Conservation (phyloP, 2,888 invertebrate species). For the Caenorhabditis sp. region DNA sequence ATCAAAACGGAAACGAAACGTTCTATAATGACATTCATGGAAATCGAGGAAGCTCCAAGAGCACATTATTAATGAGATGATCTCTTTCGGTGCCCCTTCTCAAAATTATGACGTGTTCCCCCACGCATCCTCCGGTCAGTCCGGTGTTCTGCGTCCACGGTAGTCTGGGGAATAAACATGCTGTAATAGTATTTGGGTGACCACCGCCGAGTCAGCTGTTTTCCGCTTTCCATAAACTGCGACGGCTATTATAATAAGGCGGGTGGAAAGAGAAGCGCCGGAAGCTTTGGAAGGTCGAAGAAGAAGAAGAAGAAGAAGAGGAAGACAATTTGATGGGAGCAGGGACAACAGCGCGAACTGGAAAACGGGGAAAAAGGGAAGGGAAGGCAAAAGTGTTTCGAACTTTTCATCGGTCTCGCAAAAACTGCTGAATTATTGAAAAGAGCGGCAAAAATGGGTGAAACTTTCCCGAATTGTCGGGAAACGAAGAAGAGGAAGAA, state of each 20-base stretch:
- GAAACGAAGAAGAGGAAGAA: background rate
- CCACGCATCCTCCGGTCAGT: background rate
- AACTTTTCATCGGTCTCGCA: slow-evolving; percentile 27
- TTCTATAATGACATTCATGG: slow-evolving; percentile 20
- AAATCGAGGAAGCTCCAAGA: too few relatives aligned
- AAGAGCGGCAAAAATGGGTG: background rate
- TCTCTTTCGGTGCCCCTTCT: too few relatives aligned
- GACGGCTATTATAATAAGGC: slow-evolving; percentile 4
- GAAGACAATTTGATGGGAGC: background rate
- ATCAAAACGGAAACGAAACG: background rate
- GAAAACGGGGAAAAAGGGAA: slow-evolving; percentile 4
- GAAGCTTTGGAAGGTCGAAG: slow-evolving; percentile 5
- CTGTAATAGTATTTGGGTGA: slow-evolving; percentile 10
- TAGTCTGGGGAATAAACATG: slow-evolving; percentile 3
- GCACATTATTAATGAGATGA: background rate
- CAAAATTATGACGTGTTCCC: slow-evolving; percentile 7
- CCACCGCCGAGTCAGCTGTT: slow-evolving; percentile 13
- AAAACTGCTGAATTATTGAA: slow-evolving; percentile 37
- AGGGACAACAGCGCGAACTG: too few relatives aligned
- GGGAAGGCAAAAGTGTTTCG: slow-evolving; percentile 19
- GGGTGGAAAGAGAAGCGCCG: background rate
- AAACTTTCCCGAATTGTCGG: background rate
- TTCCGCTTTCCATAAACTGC: slow-evolving; percentile 14
- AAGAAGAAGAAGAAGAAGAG: background rate
- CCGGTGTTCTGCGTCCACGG: background rate